Base-by-base conservation (phyloP, 2,797 vertebrate genomes). In the Pachyuromys duprasi region DNA sequence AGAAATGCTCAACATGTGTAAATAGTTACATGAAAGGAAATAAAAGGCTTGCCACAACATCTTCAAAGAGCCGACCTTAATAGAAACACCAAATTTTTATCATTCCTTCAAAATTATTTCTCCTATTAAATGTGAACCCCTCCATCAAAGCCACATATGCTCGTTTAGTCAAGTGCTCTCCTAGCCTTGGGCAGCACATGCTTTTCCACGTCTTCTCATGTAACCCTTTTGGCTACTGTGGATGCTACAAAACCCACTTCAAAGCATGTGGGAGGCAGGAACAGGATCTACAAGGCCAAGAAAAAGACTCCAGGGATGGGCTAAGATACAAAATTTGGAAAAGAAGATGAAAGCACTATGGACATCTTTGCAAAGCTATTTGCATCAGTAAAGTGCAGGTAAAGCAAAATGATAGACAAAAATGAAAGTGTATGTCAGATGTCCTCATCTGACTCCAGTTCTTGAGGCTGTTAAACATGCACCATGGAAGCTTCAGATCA, bases 191-290 rank as follows among this genome's bases (percentile, higher is more conserved):
- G 97, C 94, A 93, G 95, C 79, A 81, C 93, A 96, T 31, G 1
- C 96, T 97, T 97, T 96, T 91, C 96, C 89, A 95, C 86, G 89
- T 94, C 96, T 96, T 97, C 97, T 98, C 97, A 95, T 95, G 93
- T 97, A 97, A 96, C 96, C 92, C 92, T 97, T 89, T 95, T 97
- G 97, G 97, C 97, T 98, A 97, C 97, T 94, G 96, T 87, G 86
- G 97, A 96, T n/a, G 90, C 96, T 96, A 90, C 93, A 95, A 93
- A 98, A 95, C 86, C 96, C 96, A 98, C 97, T 97, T 98, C 97
- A 98, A 98, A 98, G 97, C 70, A 33, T 8, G 17, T 36, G 62
- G 95, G 76, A 93, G 83, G 83, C 31, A 8, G 96, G 96, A 93
- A 96, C 90, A 96, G 89, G 93, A 93, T 95, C 90, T 90, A 87